These are phyloP conservation scores for Thaleichthys pacificus DNA, from an alignment of 2,797 vertebrate genomes.

Conservation along the genomic window DNA sequence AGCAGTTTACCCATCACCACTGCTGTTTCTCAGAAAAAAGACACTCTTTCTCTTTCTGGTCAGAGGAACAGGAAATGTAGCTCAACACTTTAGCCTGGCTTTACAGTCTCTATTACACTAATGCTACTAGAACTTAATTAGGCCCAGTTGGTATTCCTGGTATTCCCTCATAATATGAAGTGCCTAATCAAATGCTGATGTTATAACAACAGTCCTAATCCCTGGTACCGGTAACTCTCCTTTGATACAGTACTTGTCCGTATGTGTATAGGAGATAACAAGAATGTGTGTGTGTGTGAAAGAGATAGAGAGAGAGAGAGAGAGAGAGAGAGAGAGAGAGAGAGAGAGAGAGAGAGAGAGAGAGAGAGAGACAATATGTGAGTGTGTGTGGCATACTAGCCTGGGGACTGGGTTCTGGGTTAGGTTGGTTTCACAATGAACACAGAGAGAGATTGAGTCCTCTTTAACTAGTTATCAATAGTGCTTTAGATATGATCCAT, in stretches of 20 bases:
- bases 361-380: too few relatives aligned
- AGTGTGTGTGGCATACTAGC: too few relatives aligned
- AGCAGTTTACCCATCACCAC: constrained; percentile 2
- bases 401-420: too few relatives aligned
- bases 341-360: too few relatives aligned
- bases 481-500: constrained; percentile 60
- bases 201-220: not conserved
- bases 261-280: not conserved
- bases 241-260: not conserved
- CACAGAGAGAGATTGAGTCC: not conserved
- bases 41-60: not conserved
- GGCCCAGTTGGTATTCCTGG: not conserved
- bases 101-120: not conserved
- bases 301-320: too few relatives aligned
- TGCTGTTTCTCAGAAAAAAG: constrained; percentile 1
- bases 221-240: not conserved
- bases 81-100: not conserved
- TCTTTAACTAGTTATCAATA: constrained; percentile 55
- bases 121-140: not conserved
- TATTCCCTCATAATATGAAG: not conserved
- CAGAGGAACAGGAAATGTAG: not conserved
- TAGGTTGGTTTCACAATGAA: not conserved
- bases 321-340: too few relatives aligned
- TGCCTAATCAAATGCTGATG: not conserved
- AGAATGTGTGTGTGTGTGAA: too few relatives aligned